Conservation (phyloP, 2,113 vertebrate genomes). For the Crotalus horridus region DNA sequence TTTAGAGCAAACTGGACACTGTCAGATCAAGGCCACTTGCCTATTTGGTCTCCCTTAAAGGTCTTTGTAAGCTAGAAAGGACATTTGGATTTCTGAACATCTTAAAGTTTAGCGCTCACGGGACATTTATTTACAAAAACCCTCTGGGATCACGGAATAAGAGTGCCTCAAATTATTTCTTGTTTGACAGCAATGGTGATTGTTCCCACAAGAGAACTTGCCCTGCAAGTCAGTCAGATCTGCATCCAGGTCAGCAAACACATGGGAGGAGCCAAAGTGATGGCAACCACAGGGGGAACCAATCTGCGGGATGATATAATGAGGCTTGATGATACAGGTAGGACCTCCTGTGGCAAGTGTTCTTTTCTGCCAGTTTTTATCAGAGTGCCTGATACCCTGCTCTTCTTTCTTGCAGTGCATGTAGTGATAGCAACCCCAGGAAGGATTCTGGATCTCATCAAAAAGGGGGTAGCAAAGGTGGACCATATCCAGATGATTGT, state of each 20-base stretch:
- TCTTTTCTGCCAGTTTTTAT: not conserved
- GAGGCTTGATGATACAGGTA: constrained; percentile 97
- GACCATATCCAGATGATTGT: constrained; percentile 98
- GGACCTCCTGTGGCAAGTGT: constrained; percentile 2
- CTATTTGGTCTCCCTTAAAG: not conserved
- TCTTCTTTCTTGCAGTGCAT: constrained; percentile 77
- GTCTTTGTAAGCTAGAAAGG: not conserved
- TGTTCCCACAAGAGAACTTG: constrained; percentile 98
- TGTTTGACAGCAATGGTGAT: constrained; percentile 87
- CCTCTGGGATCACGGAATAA: not conserved
- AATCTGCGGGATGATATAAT: constrained; percentile 98
- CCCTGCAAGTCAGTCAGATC: constrained; percentile 99
- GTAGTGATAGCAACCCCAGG: constrained; percentile 97
- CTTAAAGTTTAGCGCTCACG: not conserved
- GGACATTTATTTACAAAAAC: too few species aligned
- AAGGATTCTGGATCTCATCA: constrained; percentile 98
- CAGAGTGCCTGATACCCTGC: not conserved
- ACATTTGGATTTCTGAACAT: not conserved
- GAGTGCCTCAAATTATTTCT: not conserved
- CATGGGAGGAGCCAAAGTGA: constrained; percentile 99
- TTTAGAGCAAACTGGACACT: not conserved
- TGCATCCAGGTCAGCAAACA: constrained; percentile 99
- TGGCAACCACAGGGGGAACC: constrained; percentile 98
- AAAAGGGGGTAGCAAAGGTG: constrained; percentile 98
- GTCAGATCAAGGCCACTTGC: not conserved